Base-by-base conservation (phyloP, 2,113 vertebrate genomes). In the Strigops habroptila region DNA sequence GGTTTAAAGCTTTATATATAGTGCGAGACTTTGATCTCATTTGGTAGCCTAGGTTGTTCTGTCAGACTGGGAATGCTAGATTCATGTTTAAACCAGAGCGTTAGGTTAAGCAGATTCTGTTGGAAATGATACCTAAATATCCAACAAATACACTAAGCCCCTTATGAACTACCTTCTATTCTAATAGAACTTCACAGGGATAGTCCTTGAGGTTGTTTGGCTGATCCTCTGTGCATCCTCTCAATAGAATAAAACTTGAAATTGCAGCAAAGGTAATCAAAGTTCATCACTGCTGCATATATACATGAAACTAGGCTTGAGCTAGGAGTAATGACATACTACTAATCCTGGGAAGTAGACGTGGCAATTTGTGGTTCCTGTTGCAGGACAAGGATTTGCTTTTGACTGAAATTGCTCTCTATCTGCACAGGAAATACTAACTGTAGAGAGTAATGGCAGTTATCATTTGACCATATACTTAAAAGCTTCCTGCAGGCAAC, bases 331-430 rank as follows among this genome's bases (percentile, higher is more conserved):
- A 97, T 96, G 94, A 75, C 65, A 96, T 65, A 18, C 57, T 97
- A 23, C 95, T 96, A 96, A 96, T 96, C 80, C 57, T 92, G 83
- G 88, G 79, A 96, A 92, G 41, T 12, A 93, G 76, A 94, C 48
- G n/a, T 77, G 63, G 62, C 44, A 96, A 84, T 97, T 95, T 94
- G 95, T 86, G 95, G 95, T 90, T 96, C 57, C 52, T 85, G 81
- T 83, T 83, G 80, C 48, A 91, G 84, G 68, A 83, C 59, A 84
- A 92, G 31, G 35, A 51, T 86, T 88, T 92, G 57, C 48, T 75
- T 93, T 96, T 90, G 60, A 71, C 88, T 93, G 88, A 43, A 88
- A 71, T 28, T 88, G 75, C 46, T 64, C 52, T 76, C 73, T 75
- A 2, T 76, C 41, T 59, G 52, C 79, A 68, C 25, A 86, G 65